Conservation (phyloP, 2,113 vertebrate species). For the Peucedramus taeniatus region DNA sequence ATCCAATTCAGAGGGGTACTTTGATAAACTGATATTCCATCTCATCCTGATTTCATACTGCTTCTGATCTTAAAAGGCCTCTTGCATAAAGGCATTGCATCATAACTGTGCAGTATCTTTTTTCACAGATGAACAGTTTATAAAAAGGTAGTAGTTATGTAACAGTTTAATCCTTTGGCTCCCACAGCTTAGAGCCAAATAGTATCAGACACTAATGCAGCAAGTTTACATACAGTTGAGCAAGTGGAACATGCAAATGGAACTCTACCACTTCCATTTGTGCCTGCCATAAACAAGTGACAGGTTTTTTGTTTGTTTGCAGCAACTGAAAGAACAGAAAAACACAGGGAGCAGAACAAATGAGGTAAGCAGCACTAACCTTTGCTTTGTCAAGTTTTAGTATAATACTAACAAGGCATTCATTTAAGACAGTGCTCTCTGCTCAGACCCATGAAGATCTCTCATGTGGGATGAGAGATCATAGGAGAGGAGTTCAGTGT, state of each 20-base stretch:
- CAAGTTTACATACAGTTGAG: not conserved
- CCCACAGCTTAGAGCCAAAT: not conserved
- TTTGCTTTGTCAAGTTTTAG: not conserved
- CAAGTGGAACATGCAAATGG: not conserved
- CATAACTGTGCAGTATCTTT: not conserved
- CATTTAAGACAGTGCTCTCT: not conserved
- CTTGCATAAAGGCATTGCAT: not conserved
- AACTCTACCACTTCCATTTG: not conserved
- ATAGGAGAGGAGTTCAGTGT: not conserved
- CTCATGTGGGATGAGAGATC: not conserved
- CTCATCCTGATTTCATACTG: not conserved
- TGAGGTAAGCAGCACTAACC: conserved; percentile 76
- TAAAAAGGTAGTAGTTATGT: not conserved
- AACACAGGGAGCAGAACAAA: conserved; percentile 87
- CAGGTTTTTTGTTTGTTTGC: not conserved
- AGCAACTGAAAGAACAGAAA: conserved; percentile 99
- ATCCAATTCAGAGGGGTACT: not conserved
- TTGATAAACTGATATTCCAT: not conserved
- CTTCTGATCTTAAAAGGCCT: not conserved
- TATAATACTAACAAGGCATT: not conserved
- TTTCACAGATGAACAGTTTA: not conserved
- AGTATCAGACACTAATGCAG: not conserved
- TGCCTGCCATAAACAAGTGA: not conserved
- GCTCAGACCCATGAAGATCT: not conserved
- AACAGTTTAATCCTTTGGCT: not conserved